Evolutionary conservation across 2,888 invertebrate species (phyloP).

Genomic region (Amphimallon solstitiale): DNA sequence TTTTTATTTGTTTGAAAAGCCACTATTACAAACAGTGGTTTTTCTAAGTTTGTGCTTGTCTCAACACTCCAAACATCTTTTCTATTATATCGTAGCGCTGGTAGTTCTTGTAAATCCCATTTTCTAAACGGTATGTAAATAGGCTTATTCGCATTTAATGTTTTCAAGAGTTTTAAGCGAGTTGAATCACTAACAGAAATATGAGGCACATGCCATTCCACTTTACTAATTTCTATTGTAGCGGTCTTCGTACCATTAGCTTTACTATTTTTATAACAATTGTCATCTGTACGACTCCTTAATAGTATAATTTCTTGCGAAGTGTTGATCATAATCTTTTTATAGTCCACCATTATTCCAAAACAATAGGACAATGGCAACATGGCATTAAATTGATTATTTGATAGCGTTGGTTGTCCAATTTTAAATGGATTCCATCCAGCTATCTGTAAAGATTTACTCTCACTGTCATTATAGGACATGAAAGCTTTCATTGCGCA

Average conservation of each 20-base stretch:
- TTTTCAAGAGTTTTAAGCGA: slow-evolving; percentile 18
- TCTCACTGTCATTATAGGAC: slow-evolving; percentile 50
- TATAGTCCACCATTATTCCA: slow-evolving; percentile 56
- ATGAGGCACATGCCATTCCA: slow-evolving; percentile 35
- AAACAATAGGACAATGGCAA: slow-evolving; percentile 51
- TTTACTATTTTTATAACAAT: slow-evolving; percentile 40
- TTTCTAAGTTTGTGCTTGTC: slow-evolving; percentile 32
- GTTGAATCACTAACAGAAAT: slow-evolving; percentile 21
- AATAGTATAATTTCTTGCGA: slow-evolving; percentile 57
- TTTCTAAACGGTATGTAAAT: slow-evolving; percentile 34
- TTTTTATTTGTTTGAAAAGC: too few relatives aligned
- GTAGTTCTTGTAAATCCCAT: slow-evolving; percentile 35
- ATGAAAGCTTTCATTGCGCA: slow-evolving; percentile 54
- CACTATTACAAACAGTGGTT: slow-evolving; percentile 16
- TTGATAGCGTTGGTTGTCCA: neutral
- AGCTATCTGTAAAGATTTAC: slow-evolving; percentile 47
- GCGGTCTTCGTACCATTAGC: neutral
- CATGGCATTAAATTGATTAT: slow-evolving; percentile 17
- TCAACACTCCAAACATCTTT: slow-evolving; percentile 29
- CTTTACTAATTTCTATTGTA: slow-evolving; percentile 13
- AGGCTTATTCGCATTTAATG: too few relatives aligned
- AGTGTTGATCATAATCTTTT: slow-evolving; percentile 55
- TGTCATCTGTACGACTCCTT: slow-evolving; percentile 49
- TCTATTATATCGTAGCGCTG: slow-evolving; percentile 1
- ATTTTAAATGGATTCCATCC: slow-evolving; percentile 35